Percentiles rank a stretch among this genome's conserved stretches.
These are phyloP conservation scores for Dunckerocampus dactyliophorus DNA, from an alignment of 2,113 vertebrate genomes.

Conservation along the genomic window DNA sequence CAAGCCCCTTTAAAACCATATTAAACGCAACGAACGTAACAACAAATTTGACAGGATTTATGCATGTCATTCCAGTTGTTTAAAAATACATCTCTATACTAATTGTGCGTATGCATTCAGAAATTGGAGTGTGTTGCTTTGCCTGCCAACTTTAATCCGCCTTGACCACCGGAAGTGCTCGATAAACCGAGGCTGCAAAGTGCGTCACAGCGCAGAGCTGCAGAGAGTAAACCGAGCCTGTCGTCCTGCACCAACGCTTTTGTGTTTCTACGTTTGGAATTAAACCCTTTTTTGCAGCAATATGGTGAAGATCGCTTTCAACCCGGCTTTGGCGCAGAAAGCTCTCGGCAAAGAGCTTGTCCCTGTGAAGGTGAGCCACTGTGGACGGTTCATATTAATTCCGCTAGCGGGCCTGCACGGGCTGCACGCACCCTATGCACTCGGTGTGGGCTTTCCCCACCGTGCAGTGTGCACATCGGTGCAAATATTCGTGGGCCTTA, in stretches of 20 bases:
- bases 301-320: conserved; percentile 88
- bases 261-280: not conserved
- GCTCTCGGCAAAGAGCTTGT: conserved; percentile 72
- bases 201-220: conserved; percentile 65
- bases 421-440: not conserved
- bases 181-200: conserved; percentile 57
- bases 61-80: too few species aligned
- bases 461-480: not conserved
- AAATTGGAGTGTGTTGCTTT: not conserved
- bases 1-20: not conserved
- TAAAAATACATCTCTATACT: not conserved
- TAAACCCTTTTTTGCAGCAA: not conserved
- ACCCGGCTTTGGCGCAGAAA: conserved; percentile 80
- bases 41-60: too few species aligned
- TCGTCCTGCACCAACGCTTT: not conserved
- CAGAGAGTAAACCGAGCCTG: conserved; percentile 9
- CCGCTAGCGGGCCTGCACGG: conserved; percentile 31
- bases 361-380: conserved; percentile 72
- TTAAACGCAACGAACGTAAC: not conserved
- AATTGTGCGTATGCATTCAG: fast-evolving
- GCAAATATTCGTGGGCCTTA: too few species aligned
- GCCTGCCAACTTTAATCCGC: conserved; percentile 26
- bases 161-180: conserved; percentile 55
- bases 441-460: not conserved
- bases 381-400: not conserved